Evolutionary conservation across 2,888 invertebrate species (phyloP).

Genomic region (Stenurella melanura): DNA sequence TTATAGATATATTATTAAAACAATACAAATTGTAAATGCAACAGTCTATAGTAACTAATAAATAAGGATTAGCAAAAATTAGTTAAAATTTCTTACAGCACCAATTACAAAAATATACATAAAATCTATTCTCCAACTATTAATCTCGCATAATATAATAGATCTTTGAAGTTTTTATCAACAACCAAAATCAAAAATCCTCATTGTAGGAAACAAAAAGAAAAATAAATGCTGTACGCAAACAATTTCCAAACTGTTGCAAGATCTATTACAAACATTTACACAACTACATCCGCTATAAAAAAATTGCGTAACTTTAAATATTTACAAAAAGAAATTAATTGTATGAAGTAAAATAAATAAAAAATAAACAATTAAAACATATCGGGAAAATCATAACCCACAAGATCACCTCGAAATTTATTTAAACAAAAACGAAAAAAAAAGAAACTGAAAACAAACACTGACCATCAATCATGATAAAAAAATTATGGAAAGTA

Average conservation of each 20-base stretch:
- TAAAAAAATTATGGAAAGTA: constrained; percentile 23
- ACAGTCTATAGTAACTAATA: constrained; percentile 48
- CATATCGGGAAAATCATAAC: constrained; percentile 16
- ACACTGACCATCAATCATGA: neutral
- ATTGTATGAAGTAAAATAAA: constrained; percentile 27
- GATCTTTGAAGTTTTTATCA: neutral
- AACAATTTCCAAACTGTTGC: constrained; percentile 23
- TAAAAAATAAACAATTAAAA: constrained; percentile 22
- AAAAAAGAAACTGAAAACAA: neutral
- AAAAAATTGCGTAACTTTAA: constrained; percentile 19
- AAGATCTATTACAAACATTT: constrained; percentile 22
- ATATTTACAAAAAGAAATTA: constrained; percentile 38
- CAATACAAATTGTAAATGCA: constrained; percentile 54
- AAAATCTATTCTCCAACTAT: constrained; percentile 21
- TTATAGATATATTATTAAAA: constrained; percentile 55
- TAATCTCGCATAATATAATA: constrained; percentile 23
- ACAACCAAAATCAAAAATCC: constrained; percentile 10
- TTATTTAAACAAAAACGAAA: neutral
- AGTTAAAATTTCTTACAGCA: constrained; percentile 43
- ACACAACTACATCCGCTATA: constrained; percentile 15
- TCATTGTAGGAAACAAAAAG: neutral
- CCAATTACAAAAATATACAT: constrained; percentile 45
- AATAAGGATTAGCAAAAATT: constrained; percentile 40
- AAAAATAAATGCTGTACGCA: neutral
- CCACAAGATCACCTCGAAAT: neutral